A percentile compares a stretch with the other conserved stretches of the same genome.
Conservation (phyloP, 2,797 vertebrate species). For the Tachyglossus aculeatus region DNA sequence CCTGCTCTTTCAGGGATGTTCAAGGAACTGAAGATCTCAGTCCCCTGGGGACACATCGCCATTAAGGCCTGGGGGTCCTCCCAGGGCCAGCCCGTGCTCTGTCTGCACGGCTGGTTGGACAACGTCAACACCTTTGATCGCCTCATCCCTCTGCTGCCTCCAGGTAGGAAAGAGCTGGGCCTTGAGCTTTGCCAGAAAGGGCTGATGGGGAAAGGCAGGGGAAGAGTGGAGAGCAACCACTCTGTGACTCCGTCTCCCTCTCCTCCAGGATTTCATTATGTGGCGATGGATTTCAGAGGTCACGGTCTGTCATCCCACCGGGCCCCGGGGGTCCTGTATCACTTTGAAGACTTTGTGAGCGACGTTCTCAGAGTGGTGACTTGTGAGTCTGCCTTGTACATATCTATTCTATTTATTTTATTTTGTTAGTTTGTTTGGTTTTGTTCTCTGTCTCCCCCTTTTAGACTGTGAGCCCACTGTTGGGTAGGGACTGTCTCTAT, state of each 20-base stretch:
- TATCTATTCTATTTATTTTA: no score
- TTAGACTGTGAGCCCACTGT: no score
- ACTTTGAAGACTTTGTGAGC: slow-evolving; percentile 77
- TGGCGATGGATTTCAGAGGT: slow-evolving; percentile 88
- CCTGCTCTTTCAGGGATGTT: slow-evolving; percentile 33
- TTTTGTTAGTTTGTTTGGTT: no score
- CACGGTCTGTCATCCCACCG: slow-evolving; percentile 89
- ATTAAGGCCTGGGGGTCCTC: slow-evolving; percentile 79
- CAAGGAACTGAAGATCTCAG: slow-evolving; percentile 71
- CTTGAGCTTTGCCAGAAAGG: slow-evolving; percentile 12
- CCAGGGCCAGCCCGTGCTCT: slow-evolving; percentile 75
- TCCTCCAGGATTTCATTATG: slow-evolving; percentile 78
- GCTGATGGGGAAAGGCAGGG: slow-evolving; percentile 30
- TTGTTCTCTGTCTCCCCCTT: no score
- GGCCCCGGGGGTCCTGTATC: slow-evolving; percentile 78
- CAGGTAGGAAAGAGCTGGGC: slow-evolving; percentile 62
- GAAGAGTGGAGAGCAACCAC: neutral
- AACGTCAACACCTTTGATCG: slow-evolving; percentile 80
- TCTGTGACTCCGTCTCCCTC: neutral
- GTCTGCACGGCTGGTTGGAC: slow-evolving; percentile 84
- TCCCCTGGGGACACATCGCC: slow-evolving; percentile 80
- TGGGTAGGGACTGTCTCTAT: no score
- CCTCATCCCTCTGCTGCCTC: slow-evolving; percentile 79
- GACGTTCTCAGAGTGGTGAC: slow-evolving; percentile 80
- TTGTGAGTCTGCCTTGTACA: no score